Conservation (phyloP, 2,113 vertebrate genomes). For the Sinocyclocheilus maitianheensis region DNA sequence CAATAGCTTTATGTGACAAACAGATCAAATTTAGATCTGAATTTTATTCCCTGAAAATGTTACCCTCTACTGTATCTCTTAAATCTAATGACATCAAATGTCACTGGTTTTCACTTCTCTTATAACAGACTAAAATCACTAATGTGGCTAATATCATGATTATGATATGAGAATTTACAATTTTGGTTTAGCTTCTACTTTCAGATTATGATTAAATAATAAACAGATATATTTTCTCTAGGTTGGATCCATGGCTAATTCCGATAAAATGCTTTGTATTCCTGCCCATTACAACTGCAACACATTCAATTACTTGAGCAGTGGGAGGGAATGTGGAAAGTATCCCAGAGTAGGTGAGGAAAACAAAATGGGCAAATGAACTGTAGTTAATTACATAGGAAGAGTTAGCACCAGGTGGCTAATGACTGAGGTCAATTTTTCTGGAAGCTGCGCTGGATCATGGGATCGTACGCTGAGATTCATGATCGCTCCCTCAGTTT, state of each 20-base stretch:
- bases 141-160: neutral
- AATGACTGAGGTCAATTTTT: slow-evolving; percentile 30
- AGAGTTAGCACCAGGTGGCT: slow-evolving; percentile 25
- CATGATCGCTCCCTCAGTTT: neutral
- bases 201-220: neutral
- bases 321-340: slow-evolving; percentile 14
- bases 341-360: neutral
- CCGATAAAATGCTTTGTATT: neutral
- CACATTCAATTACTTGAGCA: neutral
- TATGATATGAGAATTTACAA: neutral
- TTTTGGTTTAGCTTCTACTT: neutral
- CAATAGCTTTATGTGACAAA: too few relatives aligned
- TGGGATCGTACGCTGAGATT: slow-evolving; percentile 21
- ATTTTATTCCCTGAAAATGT: neutral
- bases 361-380: slow-evolving; percentile 29
- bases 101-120: neutral
- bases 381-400: neutral
- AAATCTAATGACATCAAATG: neutral
- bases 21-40: too few relatives aligned
- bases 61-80: neutral
- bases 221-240: neutral
- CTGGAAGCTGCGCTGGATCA: slow-evolving; percentile 28
- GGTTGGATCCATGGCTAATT: neutral
- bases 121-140: neutral
- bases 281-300: neutral